Evolutionary conservation across 2,797 vertebrate genomes (phyloP), one percentile per base, ranked within the genome.

Genomic region (Pogoniulus pusillus): DNA sequence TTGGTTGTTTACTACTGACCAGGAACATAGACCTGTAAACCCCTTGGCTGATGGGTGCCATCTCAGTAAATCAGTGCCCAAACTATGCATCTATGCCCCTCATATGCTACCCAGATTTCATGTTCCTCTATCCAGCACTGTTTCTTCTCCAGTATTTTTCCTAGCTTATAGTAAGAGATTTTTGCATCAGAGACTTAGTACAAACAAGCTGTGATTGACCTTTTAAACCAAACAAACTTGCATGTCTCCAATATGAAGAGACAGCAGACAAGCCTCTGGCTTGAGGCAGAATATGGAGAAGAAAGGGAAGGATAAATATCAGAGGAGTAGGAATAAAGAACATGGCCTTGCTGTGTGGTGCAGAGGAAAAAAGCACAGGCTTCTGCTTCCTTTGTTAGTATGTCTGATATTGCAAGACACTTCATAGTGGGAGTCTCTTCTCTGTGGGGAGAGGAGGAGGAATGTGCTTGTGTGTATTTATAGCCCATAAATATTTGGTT

Each of bases 151-250:
- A 53, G 70, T 75, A 35, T 84, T 91, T 89, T 82, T 92, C 71
- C 74, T 82, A 63, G 47, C 41, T 90, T 93, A 62, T 54, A 88
- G 27, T 79, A 81, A 22, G 60, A 95, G 77, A 79, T 91, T 94
- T 94, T 85, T 95, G 75, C 71, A 60, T 97, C 69, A 82, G 92
- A 95, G 86, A 78, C 93, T 66, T 66, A 18, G 35, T 90, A 85
- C 91, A 95, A 89, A 96, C 93, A 93, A 95, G 93, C 89, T 94
- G 85, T 90, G 89, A 72, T 87, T 97, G 96, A 97, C 96, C 96
- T 96, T 97, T 96, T 95, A 97, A 96, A 96, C 93, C 95, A 97
- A 96, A 92, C 83, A 90, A 89, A 72, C 87, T 87, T 93, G 87
- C 87, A 49, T 90, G 79, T 95, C 96, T 96, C 87, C 92, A 93